These are phyloP conservation scores for Phenacoccus solenopsis DNA, from an alignment of 1,140 invertebrate genomes.

Conservation along the genomic window DNA sequence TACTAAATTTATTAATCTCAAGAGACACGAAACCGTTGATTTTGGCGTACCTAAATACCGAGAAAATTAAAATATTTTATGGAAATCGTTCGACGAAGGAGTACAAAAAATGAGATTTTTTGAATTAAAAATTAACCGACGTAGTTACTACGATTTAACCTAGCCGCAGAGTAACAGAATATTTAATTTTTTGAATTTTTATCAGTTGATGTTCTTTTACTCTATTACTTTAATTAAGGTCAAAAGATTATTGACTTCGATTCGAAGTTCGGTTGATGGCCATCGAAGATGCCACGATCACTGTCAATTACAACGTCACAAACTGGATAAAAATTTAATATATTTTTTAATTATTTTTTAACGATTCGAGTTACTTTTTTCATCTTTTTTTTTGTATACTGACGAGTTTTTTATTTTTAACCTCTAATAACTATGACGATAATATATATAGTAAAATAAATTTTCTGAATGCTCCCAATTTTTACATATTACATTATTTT, in stretches of 20 bases:
- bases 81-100: neutral
- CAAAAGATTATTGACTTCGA: neutral
- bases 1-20: neutral
- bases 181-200: conserved; percentile 3
- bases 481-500: too few relatives aligned
- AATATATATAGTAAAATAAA: too few relatives aligned
- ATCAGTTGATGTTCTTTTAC: neutral
- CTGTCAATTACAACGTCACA: too few relatives aligned
- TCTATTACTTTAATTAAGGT: conserved; percentile 1
- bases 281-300: neutral
- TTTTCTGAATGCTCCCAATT: too few relatives aligned
- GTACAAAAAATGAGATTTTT: neutral
- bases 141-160: too few relatives aligned
- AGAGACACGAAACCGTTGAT: neutral
- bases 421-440: too few relatives aligned
- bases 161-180: neutral
- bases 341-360: too few relatives aligned
- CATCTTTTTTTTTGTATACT: too few relatives aligned
- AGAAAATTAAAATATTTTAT: neutral
- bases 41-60: neutral
- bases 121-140: neutral
- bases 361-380: too few relatives aligned
- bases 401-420: too few relatives aligned
- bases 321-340: too few relatives aligned
- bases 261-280: neutral